Conservation (phyloP, 2,113 vertebrate genomes). For the Rhineura floridana region DNA sequence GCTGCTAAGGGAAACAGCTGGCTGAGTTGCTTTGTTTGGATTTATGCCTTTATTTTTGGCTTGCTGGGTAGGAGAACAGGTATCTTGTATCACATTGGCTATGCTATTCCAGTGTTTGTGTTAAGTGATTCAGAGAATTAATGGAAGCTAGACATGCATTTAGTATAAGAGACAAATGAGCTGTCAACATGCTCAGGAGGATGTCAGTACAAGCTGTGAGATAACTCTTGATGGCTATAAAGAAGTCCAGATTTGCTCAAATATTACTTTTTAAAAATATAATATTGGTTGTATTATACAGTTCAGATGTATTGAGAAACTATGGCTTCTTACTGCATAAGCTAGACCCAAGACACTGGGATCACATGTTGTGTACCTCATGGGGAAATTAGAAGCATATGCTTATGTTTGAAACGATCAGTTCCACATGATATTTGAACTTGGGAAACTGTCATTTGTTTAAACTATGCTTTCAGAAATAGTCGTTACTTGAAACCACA, state of each 20-base stretch:
- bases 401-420: neutral
- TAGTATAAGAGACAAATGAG: conserved; percentile 12
- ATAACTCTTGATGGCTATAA: neutral
- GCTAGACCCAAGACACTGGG: neutral
- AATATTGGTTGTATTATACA: neutral
- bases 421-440: neutral
- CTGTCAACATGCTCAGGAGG: neutral
- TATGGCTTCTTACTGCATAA: neutral
- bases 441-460: neutral
- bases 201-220: conserved; percentile 3
- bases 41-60: conserved; percentile 28
- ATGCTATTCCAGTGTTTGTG: conserved; percentile 21
- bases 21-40: conserved; percentile 27
- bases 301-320: neutral
- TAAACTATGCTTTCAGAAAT: neutral
- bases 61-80: conserved; percentile 6
- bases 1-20: conserved; percentile 23
- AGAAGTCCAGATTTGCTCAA: neutral
- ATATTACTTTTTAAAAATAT: neutral
- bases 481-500: too few species aligned
- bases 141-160: conserved; percentile 24
- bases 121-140: conserved; percentile 30
- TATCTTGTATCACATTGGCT: neutral
- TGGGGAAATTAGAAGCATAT: neutral
- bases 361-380: neutral